phyloP scores from a whole-genome alignment of 1,140 invertebrate species.

The Riptortus pedestris region DNA sequence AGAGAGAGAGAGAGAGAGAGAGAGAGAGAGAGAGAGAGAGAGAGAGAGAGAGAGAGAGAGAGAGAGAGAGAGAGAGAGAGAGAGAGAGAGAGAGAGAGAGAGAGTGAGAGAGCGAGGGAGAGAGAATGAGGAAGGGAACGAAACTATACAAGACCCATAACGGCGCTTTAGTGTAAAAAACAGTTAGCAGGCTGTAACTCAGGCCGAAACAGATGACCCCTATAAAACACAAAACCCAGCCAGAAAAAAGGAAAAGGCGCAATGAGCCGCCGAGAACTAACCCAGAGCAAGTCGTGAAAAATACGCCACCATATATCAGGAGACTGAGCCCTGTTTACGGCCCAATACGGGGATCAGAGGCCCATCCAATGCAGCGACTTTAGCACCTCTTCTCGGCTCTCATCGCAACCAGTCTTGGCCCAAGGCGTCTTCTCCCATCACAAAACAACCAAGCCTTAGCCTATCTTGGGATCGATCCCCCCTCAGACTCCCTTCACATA shows the following conservation, averaged over 20 bases:
- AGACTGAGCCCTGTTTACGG: neutral
- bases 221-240: conserved; percentile 11
- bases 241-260: neutral
- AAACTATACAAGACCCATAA: conserved; percentile 9
- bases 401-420: too few relatives aligned
- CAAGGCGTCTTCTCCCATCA: too few relatives aligned
- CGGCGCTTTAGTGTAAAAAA: neutral
- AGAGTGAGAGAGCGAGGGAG: conserved; percentile 6
- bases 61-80: conserved; percentile 11
- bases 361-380: neutral
- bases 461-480: too few relatives aligned
- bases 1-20: conserved; percentile 6
- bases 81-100: conserved; percentile 11
- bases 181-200: conserved; percentile 11
- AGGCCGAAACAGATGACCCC: conserved; percentile 7
- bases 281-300: conserved; percentile 3
- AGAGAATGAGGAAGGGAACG: conserved; percentile 1
- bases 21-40: conserved; percentile 11
- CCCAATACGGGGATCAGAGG: neutral
- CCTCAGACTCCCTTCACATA: too few relatives aligned
- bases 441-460: too few relatives aligned
- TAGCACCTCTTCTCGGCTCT: neutral
- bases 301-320: conserved; percentile 5
- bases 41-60: conserved; percentile 11
- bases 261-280: neutral